Evolutionary conservation across 2,797 vertebrate species (phyloP).

Genomic region (Enteromius treurensis): DNA sequence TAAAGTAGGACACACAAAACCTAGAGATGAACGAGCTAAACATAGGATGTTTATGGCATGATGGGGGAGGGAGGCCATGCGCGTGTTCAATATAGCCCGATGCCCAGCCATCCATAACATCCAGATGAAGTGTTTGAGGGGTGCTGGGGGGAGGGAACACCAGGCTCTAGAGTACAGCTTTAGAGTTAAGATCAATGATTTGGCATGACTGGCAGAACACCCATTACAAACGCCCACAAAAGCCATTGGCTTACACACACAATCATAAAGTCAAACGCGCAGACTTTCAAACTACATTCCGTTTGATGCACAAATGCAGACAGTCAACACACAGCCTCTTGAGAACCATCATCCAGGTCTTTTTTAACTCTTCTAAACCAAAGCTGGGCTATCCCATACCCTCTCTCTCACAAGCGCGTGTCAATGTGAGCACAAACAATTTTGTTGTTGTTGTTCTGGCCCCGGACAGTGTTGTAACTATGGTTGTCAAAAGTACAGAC

Average conservation of each 20-base stretch:
- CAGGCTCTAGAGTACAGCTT: background rate
- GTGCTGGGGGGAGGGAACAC: background rate
- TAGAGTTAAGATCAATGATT: conserved; percentile 9
- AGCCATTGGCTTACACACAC: background rate
- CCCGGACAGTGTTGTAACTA: no score
- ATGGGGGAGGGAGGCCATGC: background rate
- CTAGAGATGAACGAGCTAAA: background rate
- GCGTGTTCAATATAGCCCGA: conserved; percentile 14
- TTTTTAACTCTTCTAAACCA: no score
- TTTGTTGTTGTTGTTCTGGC: no score
- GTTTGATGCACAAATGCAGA: no score
- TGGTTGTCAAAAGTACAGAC: no score
- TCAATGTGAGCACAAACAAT: no score
- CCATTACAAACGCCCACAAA: background rate
- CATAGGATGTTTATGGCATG: background rate
- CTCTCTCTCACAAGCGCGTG: no score
- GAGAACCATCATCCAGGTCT: no score
- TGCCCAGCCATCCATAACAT: conserved; percentile 26
- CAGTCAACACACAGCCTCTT: no score
- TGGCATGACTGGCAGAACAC: background rate
- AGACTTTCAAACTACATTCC: no score
- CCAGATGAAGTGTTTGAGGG: conserved; percentile 21
- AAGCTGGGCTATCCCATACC: no score
- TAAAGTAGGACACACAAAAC: background rate
- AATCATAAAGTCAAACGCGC: background rate